Conservation (phyloP, 2,113 vertebrate genomes). For the Cheilinus undulatus region DNA sequence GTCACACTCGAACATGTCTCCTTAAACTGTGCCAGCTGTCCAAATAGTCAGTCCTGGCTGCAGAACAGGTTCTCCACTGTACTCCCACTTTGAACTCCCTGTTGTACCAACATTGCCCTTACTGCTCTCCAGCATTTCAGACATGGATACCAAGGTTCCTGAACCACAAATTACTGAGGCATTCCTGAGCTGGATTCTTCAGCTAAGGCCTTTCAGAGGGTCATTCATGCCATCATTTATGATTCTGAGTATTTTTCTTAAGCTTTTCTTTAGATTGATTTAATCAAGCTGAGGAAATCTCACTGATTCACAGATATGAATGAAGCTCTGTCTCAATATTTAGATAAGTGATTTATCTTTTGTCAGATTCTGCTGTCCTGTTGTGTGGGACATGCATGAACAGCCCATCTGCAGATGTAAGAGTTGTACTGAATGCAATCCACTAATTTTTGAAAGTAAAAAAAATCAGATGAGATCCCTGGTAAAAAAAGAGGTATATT, state of each 20-base stretch:
- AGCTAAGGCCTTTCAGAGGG: background rate
- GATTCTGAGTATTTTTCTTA: slow-evolving; percentile 8
- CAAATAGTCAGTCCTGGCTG: slow-evolving; percentile 78
- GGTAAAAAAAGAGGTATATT: too few species aligned
- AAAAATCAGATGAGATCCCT: too few species aligned
- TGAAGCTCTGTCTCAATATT: background rate
- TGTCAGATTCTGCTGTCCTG: too few species aligned
- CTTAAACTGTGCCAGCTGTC: slow-evolving; percentile 90
- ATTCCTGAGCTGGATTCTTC: slow-evolving; percentile 49
- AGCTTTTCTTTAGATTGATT: slow-evolving; percentile 8
- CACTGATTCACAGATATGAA: background rate
- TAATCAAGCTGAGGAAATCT: background rate
- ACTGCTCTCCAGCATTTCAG: slow-evolving; percentile 70
- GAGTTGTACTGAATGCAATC: too few species aligned
- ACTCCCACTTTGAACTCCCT: slow-evolving; percentile 83
- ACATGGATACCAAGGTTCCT: slow-evolving; percentile 60
- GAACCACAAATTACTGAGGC: slow-evolving; percentile 65
- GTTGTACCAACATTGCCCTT: slow-evolving; percentile 77
- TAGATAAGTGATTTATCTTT: background rate
- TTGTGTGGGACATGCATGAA: too few species aligned
- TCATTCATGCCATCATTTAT: slow-evolving; percentile 39
- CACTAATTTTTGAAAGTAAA: too few species aligned
- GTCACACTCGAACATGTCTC: slow-evolving; percentile 68
- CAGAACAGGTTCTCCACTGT: slow-evolving; percentile 87
- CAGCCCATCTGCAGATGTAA: too few species aligned